Evolutionary conservation across 2,113 vertebrate species (phyloP).

Genomic region (Phrynosoma blainvillii): DNA sequence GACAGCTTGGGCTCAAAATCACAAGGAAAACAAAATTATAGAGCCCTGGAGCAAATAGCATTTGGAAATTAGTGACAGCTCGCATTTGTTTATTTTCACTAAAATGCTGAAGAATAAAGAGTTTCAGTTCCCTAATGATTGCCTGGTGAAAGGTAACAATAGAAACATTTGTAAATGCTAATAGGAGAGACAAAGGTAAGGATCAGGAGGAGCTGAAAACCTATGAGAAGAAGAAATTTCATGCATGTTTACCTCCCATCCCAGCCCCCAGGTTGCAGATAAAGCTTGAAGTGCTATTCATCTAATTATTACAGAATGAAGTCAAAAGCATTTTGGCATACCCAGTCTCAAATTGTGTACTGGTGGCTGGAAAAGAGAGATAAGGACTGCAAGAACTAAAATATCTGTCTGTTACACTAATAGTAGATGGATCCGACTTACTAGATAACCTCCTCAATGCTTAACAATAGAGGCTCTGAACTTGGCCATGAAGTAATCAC

Average conservation of each 20-base stretch:
- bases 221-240: slow-evolving; percentile 49
- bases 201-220: slow-evolving; percentile 39
- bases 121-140: slow-evolving; percentile 30
- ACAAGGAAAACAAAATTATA: slow-evolving; percentile 40
- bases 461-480: slow-evolving; percentile 18
- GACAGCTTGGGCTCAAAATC: slow-evolving; percentile 41
- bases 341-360: slow-evolving; percentile 64
- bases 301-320: slow-evolving; percentile 71
- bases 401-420: slow-evolving; percentile 33
- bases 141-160: slow-evolving; percentile 44
- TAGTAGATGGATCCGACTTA: slow-evolving; percentile 47
- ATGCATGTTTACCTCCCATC: slow-evolving; percentile 45
- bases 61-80: slow-evolving; percentile 46
- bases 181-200: slow-evolving; percentile 13
- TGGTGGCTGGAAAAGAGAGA: slow-evolving; percentile 72
- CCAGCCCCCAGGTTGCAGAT: slow-evolving; percentile 61
- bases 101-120: slow-evolving; percentile 35
- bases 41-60: not conserved
- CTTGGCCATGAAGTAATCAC: not conserved
- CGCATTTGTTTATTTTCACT: slow-evolving; percentile 44
- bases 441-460: slow-evolving; percentile 55
- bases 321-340: slow-evolving; percentile 66
- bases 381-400: slow-evolving; percentile 62
- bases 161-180: slow-evolving; percentile 40
- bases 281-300: slow-evolving; percentile 71